These are phyloP conservation scores for Planococcus citri DNA, from an alignment of 1,140 invertebrate species.

Conservation along the genomic window DNA sequence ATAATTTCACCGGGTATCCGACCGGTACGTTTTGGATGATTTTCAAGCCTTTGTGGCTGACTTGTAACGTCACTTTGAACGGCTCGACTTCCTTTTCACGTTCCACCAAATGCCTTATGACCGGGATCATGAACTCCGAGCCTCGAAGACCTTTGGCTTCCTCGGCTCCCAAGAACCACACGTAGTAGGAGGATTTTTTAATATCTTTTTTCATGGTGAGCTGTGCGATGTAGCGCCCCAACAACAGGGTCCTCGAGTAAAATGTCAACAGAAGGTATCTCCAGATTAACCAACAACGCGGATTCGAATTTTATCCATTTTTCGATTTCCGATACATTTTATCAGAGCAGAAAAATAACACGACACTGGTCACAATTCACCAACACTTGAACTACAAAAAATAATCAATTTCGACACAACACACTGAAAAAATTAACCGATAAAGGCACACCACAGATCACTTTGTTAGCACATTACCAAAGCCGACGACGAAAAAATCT, in stretches of 20 bases:
- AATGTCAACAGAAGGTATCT: no score
- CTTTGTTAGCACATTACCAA: no score
- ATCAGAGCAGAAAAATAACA: not conserved
- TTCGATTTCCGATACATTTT: not conserved
- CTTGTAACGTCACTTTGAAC: conserved; percentile 75
- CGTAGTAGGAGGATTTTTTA: conserved; percentile 93
- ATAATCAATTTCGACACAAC: no score
- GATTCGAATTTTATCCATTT: not conserved
- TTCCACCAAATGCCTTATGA: conserved; percentile 69
- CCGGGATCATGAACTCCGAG: conserved; percentile 62
- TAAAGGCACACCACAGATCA: no score
- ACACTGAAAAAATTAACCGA: no score
- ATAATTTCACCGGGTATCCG: conserved; percentile 23
- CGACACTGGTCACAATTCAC: no score
- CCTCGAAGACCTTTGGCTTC: conserved; percentile 81
- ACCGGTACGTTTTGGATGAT: conserved; percentile 60
- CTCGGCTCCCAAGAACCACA: conserved; percentile 93
- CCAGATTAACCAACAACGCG: not conserved
- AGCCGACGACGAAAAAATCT: no score
- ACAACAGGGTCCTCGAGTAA: no score
- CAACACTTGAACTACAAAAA: no score
- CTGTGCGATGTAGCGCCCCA: no score
- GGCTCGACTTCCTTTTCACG: conserved; percentile 74
- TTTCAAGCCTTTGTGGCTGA: conserved; percentile 85
- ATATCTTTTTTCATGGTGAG: conserved; percentile 61